Percentiles rank a stretch among this genome's conserved stretches.
These are phyloP conservation scores for Salvelinus namaycush DNA, from an alignment of 2,113 vertebrate genomes.

Conservation along the genomic window DNA sequence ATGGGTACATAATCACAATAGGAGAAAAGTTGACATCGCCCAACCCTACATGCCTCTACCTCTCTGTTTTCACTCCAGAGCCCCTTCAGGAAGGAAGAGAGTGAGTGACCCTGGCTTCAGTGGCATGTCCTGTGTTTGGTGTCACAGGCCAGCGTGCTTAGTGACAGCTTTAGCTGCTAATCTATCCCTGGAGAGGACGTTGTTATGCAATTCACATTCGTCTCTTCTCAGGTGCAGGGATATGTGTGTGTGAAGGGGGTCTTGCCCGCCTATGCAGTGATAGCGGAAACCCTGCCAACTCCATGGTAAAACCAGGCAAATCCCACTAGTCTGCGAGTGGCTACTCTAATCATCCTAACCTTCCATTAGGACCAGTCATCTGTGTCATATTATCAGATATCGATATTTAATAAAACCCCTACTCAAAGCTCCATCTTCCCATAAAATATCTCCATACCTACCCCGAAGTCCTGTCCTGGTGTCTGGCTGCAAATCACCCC, in stretches of 20 bases:
- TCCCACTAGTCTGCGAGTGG: not conserved
- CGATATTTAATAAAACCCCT: constrained; percentile 35
- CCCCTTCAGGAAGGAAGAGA: constrained; percentile 15
- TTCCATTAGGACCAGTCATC: constrained; percentile 12
- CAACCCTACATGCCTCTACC: constrained; percentile 14
- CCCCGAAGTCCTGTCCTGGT: constrained; percentile 24
- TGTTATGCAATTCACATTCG: constrained; percentile 51
- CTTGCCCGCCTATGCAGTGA: not conserved
- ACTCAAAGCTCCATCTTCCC: constrained; percentile 21
- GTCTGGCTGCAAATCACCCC: constrained; percentile 38
- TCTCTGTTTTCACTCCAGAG: not conserved
- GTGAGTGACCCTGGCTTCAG: constrained; percentile 16
- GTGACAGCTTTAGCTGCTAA: constrained; percentile 56
- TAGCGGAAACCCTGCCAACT: not conserved
- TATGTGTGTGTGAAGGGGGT: constrained; percentile 4
- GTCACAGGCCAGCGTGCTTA: constrained; percentile 54
- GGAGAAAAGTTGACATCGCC: too few species aligned
- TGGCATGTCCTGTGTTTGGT: constrained; percentile 1
- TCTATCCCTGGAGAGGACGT: constrained; percentile 49
- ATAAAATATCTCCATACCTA: constrained; percentile 9
- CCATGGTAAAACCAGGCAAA: not conserved
- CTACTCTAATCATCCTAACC: not conserved
- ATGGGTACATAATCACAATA: too few species aligned
- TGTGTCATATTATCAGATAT: constrained; percentile 24
- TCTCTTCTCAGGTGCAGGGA: constrained; percentile 32